These are phyloP conservation scores for Anseranas semipalmata DNA, from an alignment of 2,113 vertebrate genomes.

Conservation along the genomic window DNA sequence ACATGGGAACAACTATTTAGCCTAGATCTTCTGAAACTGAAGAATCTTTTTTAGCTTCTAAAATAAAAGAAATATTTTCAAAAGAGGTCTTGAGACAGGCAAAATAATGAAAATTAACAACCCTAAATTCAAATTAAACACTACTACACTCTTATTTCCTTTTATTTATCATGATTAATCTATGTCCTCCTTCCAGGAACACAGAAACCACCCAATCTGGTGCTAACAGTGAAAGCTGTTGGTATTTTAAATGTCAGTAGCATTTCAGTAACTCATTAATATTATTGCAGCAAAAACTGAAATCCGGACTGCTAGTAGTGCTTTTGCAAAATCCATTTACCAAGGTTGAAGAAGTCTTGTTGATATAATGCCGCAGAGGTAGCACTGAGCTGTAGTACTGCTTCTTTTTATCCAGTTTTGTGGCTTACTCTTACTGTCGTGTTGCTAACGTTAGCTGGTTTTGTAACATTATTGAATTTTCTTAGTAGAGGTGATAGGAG, in stretches of 20 bases:
- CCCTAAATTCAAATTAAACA: neutral
- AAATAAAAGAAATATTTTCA: neutral
- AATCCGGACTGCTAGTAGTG: neutral
- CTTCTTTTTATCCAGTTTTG: neutral
- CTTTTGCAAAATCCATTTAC: neutral
- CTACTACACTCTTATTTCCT: neutral
- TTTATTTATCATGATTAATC: neutral
- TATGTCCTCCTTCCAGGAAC: conserved; percentile 1
- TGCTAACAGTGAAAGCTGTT: neutral
- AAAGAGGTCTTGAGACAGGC: neutral
- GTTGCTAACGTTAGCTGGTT: neutral
- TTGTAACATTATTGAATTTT: neutral
- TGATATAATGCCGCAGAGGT: neutral
- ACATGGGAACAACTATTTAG: neutral
- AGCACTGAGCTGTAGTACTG: rapidly evolving
- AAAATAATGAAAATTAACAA: neutral
- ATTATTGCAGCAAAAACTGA: neutral
- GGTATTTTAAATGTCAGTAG: neutral
- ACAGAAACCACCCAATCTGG: neutral
- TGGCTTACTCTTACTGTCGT: neutral
- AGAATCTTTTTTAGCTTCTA: neutral
- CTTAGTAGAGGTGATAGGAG: neutral
- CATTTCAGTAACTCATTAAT: neutral
- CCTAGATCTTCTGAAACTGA: neutral
- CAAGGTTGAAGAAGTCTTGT: neutral